These are phyloP conservation scores for Thyatira batis DNA, from an alignment of 2,888 invertebrate species.

Conservation along the genomic window DNA sequence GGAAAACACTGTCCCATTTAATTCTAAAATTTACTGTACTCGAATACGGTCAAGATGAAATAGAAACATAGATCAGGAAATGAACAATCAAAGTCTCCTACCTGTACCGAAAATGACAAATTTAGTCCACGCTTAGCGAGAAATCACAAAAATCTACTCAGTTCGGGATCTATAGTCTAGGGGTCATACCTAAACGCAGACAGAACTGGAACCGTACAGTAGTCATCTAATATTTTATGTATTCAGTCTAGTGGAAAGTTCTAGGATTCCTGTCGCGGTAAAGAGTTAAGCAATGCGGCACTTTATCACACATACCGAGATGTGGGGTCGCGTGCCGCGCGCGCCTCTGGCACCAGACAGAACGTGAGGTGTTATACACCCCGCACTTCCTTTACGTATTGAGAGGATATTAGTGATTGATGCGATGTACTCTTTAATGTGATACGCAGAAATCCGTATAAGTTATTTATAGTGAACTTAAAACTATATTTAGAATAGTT, in stretches of 20 bases:
- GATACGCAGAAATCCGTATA: background rate
- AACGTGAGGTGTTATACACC: background rate
- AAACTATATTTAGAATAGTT: too few relatives aligned
- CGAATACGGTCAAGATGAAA: too few relatives aligned
- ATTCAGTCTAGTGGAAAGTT: conserved; percentile 25
- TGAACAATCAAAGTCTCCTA: too few relatives aligned
- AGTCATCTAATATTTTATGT: conserved; percentile 22
- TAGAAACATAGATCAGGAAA: too few relatives aligned
- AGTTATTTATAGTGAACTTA: too few relatives aligned
- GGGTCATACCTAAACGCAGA: background rate
- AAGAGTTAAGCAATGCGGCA: conserved; percentile 36
- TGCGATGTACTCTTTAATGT: background rate
- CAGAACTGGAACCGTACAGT: background rate
- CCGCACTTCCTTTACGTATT: background rate
- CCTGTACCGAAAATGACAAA: too few relatives aligned
- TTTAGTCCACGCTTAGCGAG: too few relatives aligned
- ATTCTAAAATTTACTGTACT: too few relatives aligned
- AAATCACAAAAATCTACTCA: background rate
- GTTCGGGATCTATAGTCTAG: background rate
- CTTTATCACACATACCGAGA: conserved; percentile 39
- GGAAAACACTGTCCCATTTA: too few relatives aligned
- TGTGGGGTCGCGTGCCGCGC: conserved; percentile 26
- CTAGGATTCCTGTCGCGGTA: conserved; percentile 31
- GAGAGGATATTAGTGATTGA: background rate
- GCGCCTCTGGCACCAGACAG: conserved; percentile 18